A percentile compares a stretch with the other conserved stretches of the same genome.
These are phyloP conservation scores for Petaurus breviceps DNA, from an alignment of 2,113 vertebrate species.

Conservation along the genomic window DNA sequence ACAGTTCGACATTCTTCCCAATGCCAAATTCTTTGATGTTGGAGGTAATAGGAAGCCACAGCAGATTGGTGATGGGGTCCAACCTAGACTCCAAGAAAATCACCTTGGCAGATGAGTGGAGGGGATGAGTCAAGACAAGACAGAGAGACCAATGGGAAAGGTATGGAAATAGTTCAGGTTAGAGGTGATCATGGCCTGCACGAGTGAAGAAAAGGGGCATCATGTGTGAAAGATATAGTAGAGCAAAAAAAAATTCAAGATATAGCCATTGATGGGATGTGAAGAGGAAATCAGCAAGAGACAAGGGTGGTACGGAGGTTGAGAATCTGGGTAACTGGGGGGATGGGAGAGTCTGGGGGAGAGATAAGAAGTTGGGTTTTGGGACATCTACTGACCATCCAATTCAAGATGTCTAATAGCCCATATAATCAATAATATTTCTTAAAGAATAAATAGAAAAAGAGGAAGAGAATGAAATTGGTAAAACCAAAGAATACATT, in stretches of 20 bases:
- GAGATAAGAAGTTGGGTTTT: background rate
- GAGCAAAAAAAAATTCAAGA: too few relatives aligned
- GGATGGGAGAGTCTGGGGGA: too few relatives aligned
- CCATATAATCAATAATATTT: background rate
- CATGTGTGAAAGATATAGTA: background rate
- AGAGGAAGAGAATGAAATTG: background rate
- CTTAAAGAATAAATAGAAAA: background rate
- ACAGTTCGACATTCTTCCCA: background rate
- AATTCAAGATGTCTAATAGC: background rate
- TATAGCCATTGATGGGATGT: background rate
- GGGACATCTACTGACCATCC: too few relatives aligned
- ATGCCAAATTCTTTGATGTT: background rate
- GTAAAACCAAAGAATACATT: background rate
- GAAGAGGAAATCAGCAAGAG: background rate
- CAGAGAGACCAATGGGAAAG: background rate
- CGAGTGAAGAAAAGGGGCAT: background rate
- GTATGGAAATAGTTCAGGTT: background rate
- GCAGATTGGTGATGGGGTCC: background rate
- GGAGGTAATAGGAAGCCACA: background rate
- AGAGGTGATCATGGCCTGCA: background rate
- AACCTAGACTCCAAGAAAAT: background rate
- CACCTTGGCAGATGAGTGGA: background rate
- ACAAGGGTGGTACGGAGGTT: background rate
- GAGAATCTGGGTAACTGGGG: background rate
- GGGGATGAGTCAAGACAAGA: background rate